These are phyloP conservation scores for Danio tinwini DNA, from an alignment of 2,797 vertebrate genomes.

Conservation along the genomic window DNA sequence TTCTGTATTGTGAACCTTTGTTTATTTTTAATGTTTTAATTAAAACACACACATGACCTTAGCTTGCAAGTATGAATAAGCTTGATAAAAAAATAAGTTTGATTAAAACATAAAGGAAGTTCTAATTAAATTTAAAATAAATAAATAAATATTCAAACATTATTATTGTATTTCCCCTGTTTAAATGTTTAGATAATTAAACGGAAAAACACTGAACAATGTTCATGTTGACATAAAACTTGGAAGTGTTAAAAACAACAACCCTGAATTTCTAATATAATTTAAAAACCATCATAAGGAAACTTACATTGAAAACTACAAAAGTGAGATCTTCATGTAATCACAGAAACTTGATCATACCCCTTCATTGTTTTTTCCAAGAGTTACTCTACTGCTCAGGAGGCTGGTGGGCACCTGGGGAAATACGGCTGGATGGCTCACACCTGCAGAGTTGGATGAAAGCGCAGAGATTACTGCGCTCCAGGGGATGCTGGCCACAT, in stretches of 20 bases:
- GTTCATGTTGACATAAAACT: neutral
- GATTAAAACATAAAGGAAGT: too few relatives aligned
- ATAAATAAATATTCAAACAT: too few relatives aligned
- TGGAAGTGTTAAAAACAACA: constrained; percentile 8
- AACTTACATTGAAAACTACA: neutral
- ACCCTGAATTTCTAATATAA: neutral
- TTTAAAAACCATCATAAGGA: neutral
- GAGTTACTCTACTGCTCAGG: constrained; percentile 14
- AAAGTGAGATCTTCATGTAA: constrained; percentile 24
- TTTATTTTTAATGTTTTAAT: too few relatives aligned
- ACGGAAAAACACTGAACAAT: too few relatives aligned
- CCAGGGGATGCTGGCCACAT: constrained; percentile 33
- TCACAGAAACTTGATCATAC: neutral
- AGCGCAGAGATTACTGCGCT: constrained; percentile 36
- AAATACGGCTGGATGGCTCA: constrained; percentile 38
- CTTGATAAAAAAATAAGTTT: too few relatives aligned
- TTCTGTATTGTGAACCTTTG: too few relatives aligned
- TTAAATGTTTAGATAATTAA: too few relatives aligned
- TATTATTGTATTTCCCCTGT: too few relatives aligned
- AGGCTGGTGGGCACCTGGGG: constrained; percentile 41
- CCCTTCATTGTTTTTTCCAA: neutral
- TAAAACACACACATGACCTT: too few relatives aligned
- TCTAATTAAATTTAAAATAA: too few relatives aligned
- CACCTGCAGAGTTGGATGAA: constrained; percentile 47
- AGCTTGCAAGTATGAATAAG: too few relatives aligned